Evolutionary conservation across 92 coral and sea anemone genomes (phyloP).

Genomic region (Heliopora coerulea): DNA sequence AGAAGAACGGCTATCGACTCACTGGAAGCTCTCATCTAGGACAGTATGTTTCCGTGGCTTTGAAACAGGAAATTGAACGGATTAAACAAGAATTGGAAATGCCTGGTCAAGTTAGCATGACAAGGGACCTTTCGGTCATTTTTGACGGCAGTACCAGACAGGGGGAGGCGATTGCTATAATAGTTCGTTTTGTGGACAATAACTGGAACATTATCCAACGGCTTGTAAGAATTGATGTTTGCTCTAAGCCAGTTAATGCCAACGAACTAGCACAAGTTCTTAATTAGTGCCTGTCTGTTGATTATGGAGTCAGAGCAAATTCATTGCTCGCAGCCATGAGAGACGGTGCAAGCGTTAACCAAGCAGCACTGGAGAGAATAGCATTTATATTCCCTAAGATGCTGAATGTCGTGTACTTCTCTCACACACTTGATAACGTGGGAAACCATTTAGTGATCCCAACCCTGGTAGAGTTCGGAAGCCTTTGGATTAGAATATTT

Average conservation of each 20-base stretch:
- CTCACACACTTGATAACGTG: conserved; percentile 54
- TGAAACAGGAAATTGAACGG: conserved; percentile 57
- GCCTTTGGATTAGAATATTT: conserved; percentile 51
- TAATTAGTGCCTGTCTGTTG: conserved; percentile 25
- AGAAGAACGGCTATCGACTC: no score
- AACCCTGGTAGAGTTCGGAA: conserved; percentile 44
- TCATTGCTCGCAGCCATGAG: conserved; percentile 59
- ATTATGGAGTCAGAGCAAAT: no score
- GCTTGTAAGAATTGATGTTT: no score
- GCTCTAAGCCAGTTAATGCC: no score
- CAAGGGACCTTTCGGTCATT: conserved; percentile 56
- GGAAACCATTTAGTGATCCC: conserved; percentile 46
- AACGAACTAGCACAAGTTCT: no score
- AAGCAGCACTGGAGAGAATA: conserved; percentile 46
- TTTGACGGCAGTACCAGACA: conserved; percentile 46
- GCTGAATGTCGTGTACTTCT: conserved; percentile 47
- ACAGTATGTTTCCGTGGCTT: conserved; percentile 53
- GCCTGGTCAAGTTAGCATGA: conserved; percentile 48
- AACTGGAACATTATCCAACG: no score
- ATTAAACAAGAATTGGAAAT: conserved; percentile 47
- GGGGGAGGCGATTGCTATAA: conserved; percentile 25
- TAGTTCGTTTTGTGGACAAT: conserved; percentile 38
- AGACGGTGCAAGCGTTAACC: conserved; percentile 64
- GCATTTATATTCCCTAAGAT: conserved; percentile 46
- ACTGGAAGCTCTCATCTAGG: conserved; percentile 50